Evolutionary conservation across 2,113 vertebrate species (phyloP).

Genomic region (Misgurnus anguillicaudatus): DNA sequence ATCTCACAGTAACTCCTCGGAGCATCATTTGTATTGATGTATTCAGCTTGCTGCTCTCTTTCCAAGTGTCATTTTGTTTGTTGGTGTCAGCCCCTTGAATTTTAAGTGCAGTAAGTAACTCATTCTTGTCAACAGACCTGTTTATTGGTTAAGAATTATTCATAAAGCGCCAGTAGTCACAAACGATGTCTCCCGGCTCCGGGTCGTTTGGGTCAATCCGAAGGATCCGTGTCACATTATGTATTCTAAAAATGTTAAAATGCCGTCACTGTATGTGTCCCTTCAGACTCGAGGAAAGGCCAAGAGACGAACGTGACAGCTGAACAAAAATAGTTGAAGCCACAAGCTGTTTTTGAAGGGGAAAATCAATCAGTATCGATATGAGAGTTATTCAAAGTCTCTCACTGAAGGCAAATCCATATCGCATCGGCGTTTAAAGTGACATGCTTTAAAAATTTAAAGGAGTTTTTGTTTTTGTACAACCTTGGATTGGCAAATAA

Average conservation of each 20-base stretch:
- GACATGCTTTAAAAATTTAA: not conserved
- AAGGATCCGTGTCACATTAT: slow-evolving; percentile 45
- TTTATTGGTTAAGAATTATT: slow-evolving; percentile 54
- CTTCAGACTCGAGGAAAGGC: slow-evolving; percentile 7
- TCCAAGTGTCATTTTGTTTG: slow-evolving; percentile 42
- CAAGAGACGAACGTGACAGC: not conserved
- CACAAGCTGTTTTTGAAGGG: not conserved
- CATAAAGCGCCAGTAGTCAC: slow-evolving; percentile 40
- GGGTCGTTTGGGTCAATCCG: slow-evolving; percentile 48
- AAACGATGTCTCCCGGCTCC: slow-evolving; percentile 36
- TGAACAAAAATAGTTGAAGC: not conserved
- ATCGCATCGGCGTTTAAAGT: not conserved
- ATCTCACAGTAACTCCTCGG: slow-evolving; percentile 39
- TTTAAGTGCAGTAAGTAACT: slow-evolving; percentile 50
- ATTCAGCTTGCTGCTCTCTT: slow-evolving; percentile 41
- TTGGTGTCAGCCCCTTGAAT: slow-evolving; percentile 42
- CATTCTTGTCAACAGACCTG: slow-evolving; percentile 43
- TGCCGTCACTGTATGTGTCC: slow-evolving; percentile 21
- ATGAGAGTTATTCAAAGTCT: not conserved
- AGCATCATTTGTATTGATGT: slow-evolving; percentile 55
- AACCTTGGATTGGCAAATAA: not conserved
- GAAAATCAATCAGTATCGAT: not conserved
- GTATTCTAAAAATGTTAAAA: slow-evolving; percentile 45
- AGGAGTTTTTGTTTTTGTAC: not conserved
- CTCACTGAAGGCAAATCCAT: not conserved